These are phyloP conservation scores for Actenoides hombroni DNA, from an alignment of 2,113 vertebrate genomes.

Conservation along the genomic window DNA sequence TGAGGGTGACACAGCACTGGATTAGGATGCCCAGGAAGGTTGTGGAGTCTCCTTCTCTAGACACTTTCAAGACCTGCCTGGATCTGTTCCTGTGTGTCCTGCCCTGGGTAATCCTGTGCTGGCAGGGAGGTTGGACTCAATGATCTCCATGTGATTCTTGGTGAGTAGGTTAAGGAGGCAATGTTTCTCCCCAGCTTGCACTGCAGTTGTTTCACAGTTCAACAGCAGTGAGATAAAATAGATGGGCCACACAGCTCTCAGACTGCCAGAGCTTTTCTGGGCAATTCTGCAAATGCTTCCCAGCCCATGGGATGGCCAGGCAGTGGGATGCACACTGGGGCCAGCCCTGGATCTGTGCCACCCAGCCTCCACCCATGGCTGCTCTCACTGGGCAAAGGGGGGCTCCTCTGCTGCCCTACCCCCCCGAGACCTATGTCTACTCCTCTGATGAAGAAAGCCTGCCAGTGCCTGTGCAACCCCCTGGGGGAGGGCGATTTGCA, in stretches of 20 bases:
- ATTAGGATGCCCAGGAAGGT: too few relatives aligned
- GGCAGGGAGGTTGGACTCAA: too few relatives aligned
- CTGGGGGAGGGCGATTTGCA: fast-evolving
- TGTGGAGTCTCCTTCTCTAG: too few relatives aligned
- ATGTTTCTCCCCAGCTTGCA: neutral
- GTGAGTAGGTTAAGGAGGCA: neutral
- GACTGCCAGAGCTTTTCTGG: neutral
- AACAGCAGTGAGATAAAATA: neutral
- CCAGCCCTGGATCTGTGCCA: neutral
- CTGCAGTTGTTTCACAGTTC: neutral
- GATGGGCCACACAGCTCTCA: fast-evolving
- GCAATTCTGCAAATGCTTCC: fast-evolving
- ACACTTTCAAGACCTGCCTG: too few relatives aligned
- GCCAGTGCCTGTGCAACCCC: too few relatives aligned
- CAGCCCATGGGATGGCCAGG: fast-evolving
- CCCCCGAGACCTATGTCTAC: neutral
- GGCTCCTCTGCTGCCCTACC: neutral
- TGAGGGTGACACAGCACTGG: too few relatives aligned
- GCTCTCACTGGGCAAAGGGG: neutral
- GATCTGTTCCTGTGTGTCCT: too few relatives aligned
- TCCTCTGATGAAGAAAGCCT: neutral
- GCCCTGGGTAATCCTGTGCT: too few relatives aligned
- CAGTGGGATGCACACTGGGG: fast-evolving
- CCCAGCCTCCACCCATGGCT: neutral
- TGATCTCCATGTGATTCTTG: neutral